Evolutionary conservation across 2,888 invertebrate species (phyloP), one percentile per base, ranked within the genome.

Genomic region (Eurytoma californica): DNA sequence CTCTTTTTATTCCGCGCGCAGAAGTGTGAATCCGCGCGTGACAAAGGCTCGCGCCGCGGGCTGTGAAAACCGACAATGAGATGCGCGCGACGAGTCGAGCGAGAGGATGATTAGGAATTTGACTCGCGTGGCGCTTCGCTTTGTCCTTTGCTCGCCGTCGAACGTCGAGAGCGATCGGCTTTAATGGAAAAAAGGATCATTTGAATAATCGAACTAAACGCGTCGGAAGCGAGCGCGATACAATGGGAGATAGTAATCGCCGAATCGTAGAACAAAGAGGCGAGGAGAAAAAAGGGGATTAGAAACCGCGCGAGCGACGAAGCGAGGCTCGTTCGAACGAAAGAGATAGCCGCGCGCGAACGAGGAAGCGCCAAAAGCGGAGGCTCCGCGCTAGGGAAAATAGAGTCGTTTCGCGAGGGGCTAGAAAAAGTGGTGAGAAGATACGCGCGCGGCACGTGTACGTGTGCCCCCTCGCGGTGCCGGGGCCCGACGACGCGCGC

Each of bases 341-440:
- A 68, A 49, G 24, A 58, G 65, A 24, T 39, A 61, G 24, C 3
- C 58, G 14, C 14, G 20, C 20, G 49, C 55, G 47, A 39, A 30
- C 13, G 47, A 53, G 55, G 61, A 20, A 39, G 16, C 47, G 16
- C 70, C 55, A 57, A 65, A 76, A 76, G 70, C 70, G 24, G 57
- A 9, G 30, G 30, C 30, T 55, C 12, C 68, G 12, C 39, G 39
- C 24, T 39, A 39, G 55, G 58, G 65, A n/a, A 76, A 72, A 80
- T 80, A 55, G 80, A 76, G 72, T 65, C 80, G 63, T 76, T 72
- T 18, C 30, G 53, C n/a, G 69, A 30, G 53, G n/a, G 61, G 76
- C 49, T 49, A 78, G 57, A 49, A 77, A 69, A 61, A 67, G 72
- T 65, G 66, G 68, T 63, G 55, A 66, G 68, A 68, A 72, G 66